phyloP scores from a whole-genome alignment of 2,888 invertebrate species.

The Amphipoea oculea region DNA sequence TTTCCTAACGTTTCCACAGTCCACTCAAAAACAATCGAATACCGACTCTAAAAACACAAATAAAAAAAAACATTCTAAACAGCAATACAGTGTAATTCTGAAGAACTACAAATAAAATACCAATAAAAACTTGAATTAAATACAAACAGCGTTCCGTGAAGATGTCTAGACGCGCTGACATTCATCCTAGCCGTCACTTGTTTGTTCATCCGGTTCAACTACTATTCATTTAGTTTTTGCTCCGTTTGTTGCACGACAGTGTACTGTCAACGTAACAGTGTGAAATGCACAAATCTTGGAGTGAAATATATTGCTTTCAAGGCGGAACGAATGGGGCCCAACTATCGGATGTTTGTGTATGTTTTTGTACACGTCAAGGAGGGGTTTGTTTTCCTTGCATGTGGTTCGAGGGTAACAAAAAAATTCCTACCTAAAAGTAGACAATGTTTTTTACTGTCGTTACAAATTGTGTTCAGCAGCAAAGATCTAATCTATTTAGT shows the following conservation, averaged over 20 bases:
- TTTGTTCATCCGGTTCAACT: slow-evolving; percentile 56
- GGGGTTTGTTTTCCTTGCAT: slow-evolving; percentile 19
- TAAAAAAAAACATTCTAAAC: neutral
- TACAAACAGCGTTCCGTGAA: slow-evolving; percentile 47
- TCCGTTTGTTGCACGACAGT: slow-evolving; percentile 53
- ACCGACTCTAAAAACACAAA: neutral
- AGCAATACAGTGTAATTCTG: slow-evolving; percentile 5
- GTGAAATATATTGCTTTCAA: slow-evolving; percentile 61
- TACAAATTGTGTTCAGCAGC: neutral
- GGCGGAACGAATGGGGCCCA: slow-evolving; percentile 49
- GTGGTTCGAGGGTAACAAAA: neutral
- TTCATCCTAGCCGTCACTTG: slow-evolving; percentile 51
- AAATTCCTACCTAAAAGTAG: neutral
- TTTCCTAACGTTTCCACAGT: neutral
- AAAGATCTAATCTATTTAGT: slow-evolving; percentile 15
- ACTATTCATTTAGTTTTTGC: slow-evolving; percentile 66
- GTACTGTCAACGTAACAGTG: slow-evolving; percentile 56
- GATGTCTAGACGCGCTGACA: slow-evolving; percentile 50
- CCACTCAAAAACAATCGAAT: neutral
- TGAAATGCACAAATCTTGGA: slow-evolving; percentile 67
- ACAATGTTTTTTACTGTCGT: slow-evolving; percentile 16
- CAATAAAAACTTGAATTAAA: slow-evolving; percentile 53
- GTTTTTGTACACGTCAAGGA: slow-evolving; percentile 46
- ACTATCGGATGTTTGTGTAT: slow-evolving; percentile 45
- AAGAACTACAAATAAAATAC: slow-evolving; percentile 5